Base-by-base conservation (phyloP, 2,888 invertebrate genomes). In the Baronia brevicornis region DNA sequence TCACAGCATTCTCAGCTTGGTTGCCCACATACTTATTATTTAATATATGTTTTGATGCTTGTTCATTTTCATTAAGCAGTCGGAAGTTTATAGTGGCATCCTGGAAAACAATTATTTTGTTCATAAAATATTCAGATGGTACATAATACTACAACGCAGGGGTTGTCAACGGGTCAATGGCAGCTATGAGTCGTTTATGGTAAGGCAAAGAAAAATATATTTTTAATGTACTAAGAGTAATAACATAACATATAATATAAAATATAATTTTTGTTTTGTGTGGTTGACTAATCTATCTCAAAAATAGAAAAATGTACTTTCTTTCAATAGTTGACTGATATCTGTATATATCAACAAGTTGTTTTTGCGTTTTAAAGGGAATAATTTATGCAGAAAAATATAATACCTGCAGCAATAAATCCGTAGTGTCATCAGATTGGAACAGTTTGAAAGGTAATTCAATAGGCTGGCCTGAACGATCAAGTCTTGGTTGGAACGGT, bases 361-460 rank as follows among this genome's bases (percentile, higher is more conserved):
- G n/a, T n/a, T n/a, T n/a, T n/a, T n/a, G n/a, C n/a, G n/a, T n/a
- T n/a, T n/a, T n/a, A n/a, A n/a, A n/a, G n/a, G n/a, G n/a, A n/a
- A n/a, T n/a, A n/a, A n/a, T n/a, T n/a, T n/a, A n/a, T n/a, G n/a
- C n/a, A n/a, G n/a, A n/a, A n/a, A n/a, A n/a, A n/a, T n/a, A n/a
- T n/a, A n/a, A n/a, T 79, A 94, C 95, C 78, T 94, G 93, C 41
- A 96, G 87, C 10, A 96, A 64, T 26, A 95, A 77, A 79, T 95
- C 95, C 3, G 89, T 89, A 28, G 89, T 89, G 6, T 89, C 90
- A 56, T 92, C 86, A 0, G 94, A 95, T 44, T 90, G 88, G 56
- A 95, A 95, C 26, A 95, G 64, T 36, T 88, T 84, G 59, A 94
- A 95, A 0, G 86, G 82, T 38, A 86, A 72, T 51, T 92, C 92